phyloP scores from a whole-genome alignment of 2,888 invertebrate genomes.

The Flabesymbios commensalis region DNA sequence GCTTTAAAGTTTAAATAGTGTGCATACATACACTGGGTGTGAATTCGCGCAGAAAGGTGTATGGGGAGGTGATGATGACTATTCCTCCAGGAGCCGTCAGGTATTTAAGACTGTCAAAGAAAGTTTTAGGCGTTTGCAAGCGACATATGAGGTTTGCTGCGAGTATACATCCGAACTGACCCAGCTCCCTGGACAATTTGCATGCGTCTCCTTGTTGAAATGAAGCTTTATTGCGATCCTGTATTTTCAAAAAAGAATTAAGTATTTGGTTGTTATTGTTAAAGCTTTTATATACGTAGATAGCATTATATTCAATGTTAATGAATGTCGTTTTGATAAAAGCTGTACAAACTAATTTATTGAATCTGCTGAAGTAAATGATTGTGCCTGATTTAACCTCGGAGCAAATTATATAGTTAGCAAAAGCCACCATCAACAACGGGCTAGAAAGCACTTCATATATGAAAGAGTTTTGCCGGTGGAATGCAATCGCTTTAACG shows the following conservation, averaged over 20 bases:
- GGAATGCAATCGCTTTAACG: too few relatives aligned
- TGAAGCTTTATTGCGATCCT: constrained; percentile 41
- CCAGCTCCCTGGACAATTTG: constrained; percentile 48
- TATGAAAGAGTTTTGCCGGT: too few relatives aligned
- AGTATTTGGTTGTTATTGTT: too few relatives aligned
- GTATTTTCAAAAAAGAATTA: constrained; percentile 9
- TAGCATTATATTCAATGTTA: neutral
- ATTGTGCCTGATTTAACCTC: too few relatives aligned
- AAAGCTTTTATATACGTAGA: neutral
- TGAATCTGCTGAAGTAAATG: too few relatives aligned
- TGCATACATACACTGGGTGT: constrained; percentile 52
- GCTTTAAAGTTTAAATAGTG: too few relatives aligned
- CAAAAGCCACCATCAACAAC: too few relatives aligned
- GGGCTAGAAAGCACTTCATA: too few relatives aligned
- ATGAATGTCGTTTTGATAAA: too few relatives aligned
- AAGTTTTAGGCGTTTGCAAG: constrained; percentile 49
- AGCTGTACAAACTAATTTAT: too few relatives aligned
- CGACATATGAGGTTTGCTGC: constrained; percentile 58
- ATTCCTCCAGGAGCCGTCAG: constrained; percentile 54
- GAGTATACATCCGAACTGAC: constrained; percentile 56
- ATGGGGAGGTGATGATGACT: constrained; percentile 58
- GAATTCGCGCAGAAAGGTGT: constrained; percentile 55
- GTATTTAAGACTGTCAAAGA: constrained; percentile 45
- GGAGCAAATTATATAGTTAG: too few relatives aligned
- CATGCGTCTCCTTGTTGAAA: constrained; percentile 60